Conservation (phyloP, 92 coral and sea anemone species). For the Nematostella vectensis region DNA sequence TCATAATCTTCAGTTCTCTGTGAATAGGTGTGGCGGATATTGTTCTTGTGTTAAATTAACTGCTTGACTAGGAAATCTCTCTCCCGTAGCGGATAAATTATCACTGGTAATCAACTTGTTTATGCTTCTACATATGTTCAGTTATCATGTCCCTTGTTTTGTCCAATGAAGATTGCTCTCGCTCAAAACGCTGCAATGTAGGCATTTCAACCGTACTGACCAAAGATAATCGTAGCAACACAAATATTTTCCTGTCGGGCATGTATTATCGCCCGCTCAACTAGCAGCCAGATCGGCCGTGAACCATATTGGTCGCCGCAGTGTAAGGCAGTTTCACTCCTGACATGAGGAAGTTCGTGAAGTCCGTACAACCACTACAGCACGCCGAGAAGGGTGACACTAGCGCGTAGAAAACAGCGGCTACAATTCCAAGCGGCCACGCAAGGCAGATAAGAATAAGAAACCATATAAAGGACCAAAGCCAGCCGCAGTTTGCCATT, state of each 20-base stretch:
- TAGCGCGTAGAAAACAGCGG: conserved; percentile 86
- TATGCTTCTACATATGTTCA: no score
- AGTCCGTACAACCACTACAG: conserved; percentile 75
- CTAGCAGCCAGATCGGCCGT: conserved; percentile 75
- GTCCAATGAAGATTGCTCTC: no score
- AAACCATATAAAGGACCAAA: conserved; percentile 90
- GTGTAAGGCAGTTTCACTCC: conserved; percentile 80
- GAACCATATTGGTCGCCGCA: conserved; percentile 88
- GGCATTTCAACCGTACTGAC: no score
- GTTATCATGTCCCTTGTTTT: no score
- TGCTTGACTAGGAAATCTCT: no score
- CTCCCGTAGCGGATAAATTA: no score
- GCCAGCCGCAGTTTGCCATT: conserved; percentile 84
- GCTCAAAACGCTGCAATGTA: no score
- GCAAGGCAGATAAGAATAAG: conserved; percentile 60
- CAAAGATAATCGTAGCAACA: neutral
- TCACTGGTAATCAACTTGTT: no score
- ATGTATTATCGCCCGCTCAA: no score
- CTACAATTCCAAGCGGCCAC: conserved; percentile 90
- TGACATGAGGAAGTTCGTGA: conserved; percentile 65
- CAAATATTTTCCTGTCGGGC: conserved; percentile 5
- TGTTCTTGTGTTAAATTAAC: no score
- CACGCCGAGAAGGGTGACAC: conserved; percentile 95
- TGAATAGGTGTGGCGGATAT: no score
- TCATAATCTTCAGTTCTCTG: no score